Conservation (phyloP, 2,888 invertebrate species). For the Strigamia transsilvanica region DNA sequence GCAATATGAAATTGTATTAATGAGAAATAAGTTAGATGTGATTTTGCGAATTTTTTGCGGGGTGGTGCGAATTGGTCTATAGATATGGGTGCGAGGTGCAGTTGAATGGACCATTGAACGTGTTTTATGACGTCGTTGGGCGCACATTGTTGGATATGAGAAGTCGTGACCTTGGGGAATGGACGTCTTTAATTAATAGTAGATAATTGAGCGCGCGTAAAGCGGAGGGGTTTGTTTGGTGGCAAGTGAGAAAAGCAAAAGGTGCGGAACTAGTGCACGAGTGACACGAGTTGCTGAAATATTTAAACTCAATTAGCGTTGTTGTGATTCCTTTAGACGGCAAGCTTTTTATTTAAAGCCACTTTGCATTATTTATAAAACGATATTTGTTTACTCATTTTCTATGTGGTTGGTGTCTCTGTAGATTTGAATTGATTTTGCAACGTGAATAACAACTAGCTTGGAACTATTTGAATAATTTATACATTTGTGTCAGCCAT, state of each 20-base stretch:
- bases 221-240: no score
- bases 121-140: not conserved
- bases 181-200: no score
- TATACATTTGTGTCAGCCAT: conserved; percentile 8
- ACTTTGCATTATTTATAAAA: conserved; percentile 12
- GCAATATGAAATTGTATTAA: no score
- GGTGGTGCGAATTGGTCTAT: no score
- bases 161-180: not conserved
- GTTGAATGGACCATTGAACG: no score
- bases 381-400: conserved; percentile 14
- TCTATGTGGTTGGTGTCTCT: not conserved
- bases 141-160: not conserved
- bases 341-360: not conserved
- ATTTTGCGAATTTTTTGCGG: no score
- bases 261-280: no score
- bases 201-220: no score
- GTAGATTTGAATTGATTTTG: conserved; percentile 14
- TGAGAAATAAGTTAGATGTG: no score
- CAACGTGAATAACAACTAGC: conserved; percentile 14
- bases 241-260: not conserved
- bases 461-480: not conserved
- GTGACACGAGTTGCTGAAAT: no score
- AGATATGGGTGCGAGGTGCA: no score
- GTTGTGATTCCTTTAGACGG: conserved; percentile 17
- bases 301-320: no score